A percentile compares a stretch with the other conserved stretches of the same genome.
phyloP scores from a whole-genome alignment of 2,113 vertebrate genomes.

The Struthio camelus region DNA sequence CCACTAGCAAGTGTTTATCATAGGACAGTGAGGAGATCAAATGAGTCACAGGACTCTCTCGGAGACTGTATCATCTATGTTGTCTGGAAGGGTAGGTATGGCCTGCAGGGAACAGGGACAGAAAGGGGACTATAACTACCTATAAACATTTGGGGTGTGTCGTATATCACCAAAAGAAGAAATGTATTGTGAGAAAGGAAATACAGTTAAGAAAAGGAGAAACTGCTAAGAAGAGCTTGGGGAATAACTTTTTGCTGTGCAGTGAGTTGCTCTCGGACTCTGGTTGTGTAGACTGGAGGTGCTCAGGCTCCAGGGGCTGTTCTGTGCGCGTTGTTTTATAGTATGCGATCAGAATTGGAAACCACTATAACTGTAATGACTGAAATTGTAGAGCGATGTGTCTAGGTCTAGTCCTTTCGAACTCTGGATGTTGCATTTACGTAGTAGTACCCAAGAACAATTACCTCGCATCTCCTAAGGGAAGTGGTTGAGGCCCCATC shows the following conservation, averaged over 20 bases:
- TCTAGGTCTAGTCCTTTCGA: neutral
- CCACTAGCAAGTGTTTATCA: neutral
- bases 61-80: neutral
- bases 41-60: neutral
- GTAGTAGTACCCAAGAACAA: neutral
- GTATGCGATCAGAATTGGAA: neutral
- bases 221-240: neutral
- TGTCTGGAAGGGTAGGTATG: neutral
- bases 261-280: neutral
- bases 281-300: neutral
- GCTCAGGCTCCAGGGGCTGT: neutral
- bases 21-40: neutral
- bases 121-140: neutral
- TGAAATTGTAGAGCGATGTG: neutral
- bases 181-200: neutral
- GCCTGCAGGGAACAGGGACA: neutral
- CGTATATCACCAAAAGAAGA: neutral
- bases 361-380: neutral
- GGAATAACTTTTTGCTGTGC: neutral
- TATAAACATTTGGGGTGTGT: neutral
- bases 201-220: neutral
- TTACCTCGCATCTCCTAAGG: neutral
- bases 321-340: neutral
- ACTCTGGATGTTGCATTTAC: constrained; percentile 20
- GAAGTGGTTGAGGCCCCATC: neutral